Evolutionary conservation across 2,797 vertebrate genomes (phyloP).

Genomic region (Parauchenoglanis punctatus): DNA sequence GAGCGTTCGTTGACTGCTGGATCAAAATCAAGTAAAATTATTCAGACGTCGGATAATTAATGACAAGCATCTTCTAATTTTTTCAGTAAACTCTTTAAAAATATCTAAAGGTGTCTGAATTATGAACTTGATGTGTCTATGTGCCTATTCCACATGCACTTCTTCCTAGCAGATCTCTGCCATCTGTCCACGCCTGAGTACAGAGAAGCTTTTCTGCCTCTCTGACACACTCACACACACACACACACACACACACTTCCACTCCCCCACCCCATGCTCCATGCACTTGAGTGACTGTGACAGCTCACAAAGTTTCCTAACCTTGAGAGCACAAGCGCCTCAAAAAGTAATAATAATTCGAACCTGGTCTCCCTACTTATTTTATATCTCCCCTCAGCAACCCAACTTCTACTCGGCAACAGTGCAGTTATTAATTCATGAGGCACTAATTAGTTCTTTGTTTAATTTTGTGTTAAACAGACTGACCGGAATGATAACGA

Average conservation of each 20-base stretch:
- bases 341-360: slow-evolving; percentile 80
- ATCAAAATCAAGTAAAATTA: neutral
- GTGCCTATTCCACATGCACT: slow-evolving; percentile 4
- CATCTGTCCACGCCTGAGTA: slow-evolving; percentile 35
- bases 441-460: slow-evolving; percentile 99
- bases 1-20: neutral
- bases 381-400: slow-evolving; percentile 98
- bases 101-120: neutral
- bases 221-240: slow-evolving; percentile 20
- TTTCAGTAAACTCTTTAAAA: neutral
- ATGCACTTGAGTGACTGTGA: slow-evolving; percentile 74
- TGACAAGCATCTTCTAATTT: neutral
- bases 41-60: neutral
- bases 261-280: slow-evolving; percentile 59
- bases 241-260: slow-evolving; percentile 42
- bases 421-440: slow-evolving; percentile 99
- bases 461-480: slow-evolving; percentile 99
- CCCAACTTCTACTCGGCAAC: slow-evolving; percentile 97
- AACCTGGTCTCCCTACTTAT: slow-evolving; percentile 96
- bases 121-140: slow-evolving; percentile 21
- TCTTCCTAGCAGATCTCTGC: slow-evolving; percentile 21
- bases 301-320: slow-evolving; percentile 80
- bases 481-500: slow-evolving; percentile 99
- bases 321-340: slow-evolving; percentile 78
- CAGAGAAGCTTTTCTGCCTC: slow-evolving; percentile 33